Percentiles rank a stretch among this genome's conserved stretches.
Evolutionary conservation across 2,888 invertebrate genomes (phyloP).

Genomic region (Cheilosia soror): DNA sequence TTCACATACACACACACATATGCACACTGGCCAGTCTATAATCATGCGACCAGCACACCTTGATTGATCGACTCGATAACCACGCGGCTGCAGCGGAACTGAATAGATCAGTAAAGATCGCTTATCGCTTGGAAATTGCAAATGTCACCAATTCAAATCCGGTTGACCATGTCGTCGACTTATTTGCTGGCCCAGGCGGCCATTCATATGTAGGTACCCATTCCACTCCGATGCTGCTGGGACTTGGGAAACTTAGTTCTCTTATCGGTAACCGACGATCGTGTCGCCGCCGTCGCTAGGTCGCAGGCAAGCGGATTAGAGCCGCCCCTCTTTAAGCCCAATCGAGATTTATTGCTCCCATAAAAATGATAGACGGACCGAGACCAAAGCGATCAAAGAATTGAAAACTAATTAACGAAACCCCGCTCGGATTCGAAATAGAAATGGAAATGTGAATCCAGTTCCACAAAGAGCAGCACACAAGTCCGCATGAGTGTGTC

Average conservation of each 20-base stretch:
- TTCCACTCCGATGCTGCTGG: slow-evolving; percentile 13
- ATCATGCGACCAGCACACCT: slow-evolving; percentile 50
- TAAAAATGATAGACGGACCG: slow-evolving; percentile 76
- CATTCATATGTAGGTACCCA: background rate
- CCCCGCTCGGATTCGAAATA: slow-evolving; percentile 63
- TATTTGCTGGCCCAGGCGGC: slow-evolving; percentile 28
- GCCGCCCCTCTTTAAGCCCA: slow-evolving; percentile 52
- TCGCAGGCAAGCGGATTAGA: slow-evolving; percentile 20
- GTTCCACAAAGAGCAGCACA: slow-evolving; percentile 34
- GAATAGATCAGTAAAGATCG: slow-evolving; percentile 73
- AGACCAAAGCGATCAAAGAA: slow-evolving; percentile 71
- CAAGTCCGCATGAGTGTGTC: no score
- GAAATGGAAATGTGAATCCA: slow-evolving; percentile 71
- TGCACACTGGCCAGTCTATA: background rate
- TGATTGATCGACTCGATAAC: slow-evolving; percentile 72
- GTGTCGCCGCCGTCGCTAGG: slow-evolving; percentile 42
- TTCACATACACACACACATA: slow-evolving; percentile 3
- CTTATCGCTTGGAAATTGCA: slow-evolving; percentile 71
- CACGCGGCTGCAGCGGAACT: slow-evolving; percentile 67
- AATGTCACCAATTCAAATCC: slow-evolving; percentile 71
- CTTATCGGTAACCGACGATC: slow-evolving; percentile 68
- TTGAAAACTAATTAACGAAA: slow-evolving; percentile 75
- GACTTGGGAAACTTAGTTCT: slow-evolving; percentile 13
- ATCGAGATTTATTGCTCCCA: slow-evolving; percentile 73
- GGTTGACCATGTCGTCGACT: slow-evolving; percentile 63